phyloP scores from a whole-genome alignment of 2,113 vertebrate genomes.

The Laterallus jamaicensis region DNA sequence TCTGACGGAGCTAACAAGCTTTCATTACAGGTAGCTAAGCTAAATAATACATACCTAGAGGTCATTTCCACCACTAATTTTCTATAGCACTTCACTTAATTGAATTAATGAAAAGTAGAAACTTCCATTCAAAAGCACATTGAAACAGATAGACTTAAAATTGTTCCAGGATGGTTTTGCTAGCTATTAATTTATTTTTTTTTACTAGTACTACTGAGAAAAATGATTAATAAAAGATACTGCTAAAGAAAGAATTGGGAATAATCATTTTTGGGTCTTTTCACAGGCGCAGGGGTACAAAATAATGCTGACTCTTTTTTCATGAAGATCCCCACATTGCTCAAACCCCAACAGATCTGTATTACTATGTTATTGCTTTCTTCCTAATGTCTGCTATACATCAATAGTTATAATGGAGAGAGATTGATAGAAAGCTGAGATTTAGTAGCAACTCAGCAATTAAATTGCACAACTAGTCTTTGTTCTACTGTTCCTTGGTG shows the following conservation, averaged over 20 bases:
- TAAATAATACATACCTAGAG: conserved; percentile 44
- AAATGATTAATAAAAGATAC: conserved; percentile 31
- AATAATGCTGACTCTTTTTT: conserved; percentile 52
- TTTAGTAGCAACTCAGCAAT: conserved; percentile 78
- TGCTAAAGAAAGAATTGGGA: conserved; percentile 39
- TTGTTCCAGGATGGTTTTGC: conserved; percentile 28
- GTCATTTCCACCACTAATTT: conserved; percentile 56
- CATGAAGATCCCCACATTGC: conserved; percentile 26
- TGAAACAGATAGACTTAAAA: conserved; percentile 34
- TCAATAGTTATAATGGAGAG: conserved; percentile 72
- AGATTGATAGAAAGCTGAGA: conserved; percentile 76
- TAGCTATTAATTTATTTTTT: conserved; percentile 32
- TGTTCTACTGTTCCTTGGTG: conserved; percentile 73
- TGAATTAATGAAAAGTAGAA: conserved; percentile 55
- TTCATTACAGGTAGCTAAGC: not conserved
- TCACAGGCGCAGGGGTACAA: not conserved
- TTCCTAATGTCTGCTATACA: conserved; percentile 70
- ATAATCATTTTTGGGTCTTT: conserved; percentile 40
- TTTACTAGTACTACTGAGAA: conserved; percentile 40
- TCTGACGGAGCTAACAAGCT: not conserved
- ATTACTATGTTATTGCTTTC: conserved; percentile 73
- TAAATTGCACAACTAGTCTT: conserved; percentile 80
- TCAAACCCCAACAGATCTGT: conserved; percentile 61
- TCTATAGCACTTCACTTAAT: conserved; percentile 29
- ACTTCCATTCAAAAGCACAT: conserved; percentile 38